Evolutionary conservation across 2,888 invertebrate genomes (phyloP).

Genomic region (Drosophila rubida): DNA sequence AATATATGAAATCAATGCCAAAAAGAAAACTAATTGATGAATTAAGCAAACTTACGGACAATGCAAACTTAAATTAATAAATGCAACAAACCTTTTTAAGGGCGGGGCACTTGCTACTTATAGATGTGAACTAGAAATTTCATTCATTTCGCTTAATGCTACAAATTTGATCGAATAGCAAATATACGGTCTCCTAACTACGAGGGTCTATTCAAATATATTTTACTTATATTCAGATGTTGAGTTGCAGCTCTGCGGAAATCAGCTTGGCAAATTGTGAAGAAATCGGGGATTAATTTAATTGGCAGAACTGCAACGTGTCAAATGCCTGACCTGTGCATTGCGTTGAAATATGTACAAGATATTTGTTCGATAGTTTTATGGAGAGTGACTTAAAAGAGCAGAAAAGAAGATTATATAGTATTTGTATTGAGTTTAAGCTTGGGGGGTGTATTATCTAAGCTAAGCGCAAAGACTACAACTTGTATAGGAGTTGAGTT

Average conservation of each 20-base stretch:
- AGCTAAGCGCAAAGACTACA: conserved; percentile 50
- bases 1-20: conserved; percentile 29
- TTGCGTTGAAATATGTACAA: conserved; percentile 42
- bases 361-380: conserved; percentile 5
- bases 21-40: conserved; percentile 46
- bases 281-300: conserved; percentile 6
- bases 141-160: conserved; percentile 7
- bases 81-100: conserved; percentile 41
- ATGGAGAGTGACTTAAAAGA: conserved; percentile 39
- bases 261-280: neutral
- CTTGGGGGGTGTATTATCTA: conserved; percentile 39
- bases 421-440: conserved; percentile 24
- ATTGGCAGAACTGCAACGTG: conserved; percentile 10
- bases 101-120: conserved; percentile 14
- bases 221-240: neutral
- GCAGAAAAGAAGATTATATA: conserved; percentile 22
- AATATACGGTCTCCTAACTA: conserved; percentile 39
- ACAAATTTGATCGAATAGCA: conserved; percentile 8
- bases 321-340: conserved; percentile 37
- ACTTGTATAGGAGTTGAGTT: conserved; percentile 55
- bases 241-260: conserved; percentile 8
- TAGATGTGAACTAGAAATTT: conserved; percentile 1
- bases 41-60: conserved; percentile 50
- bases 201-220: conserved; percentile 4
- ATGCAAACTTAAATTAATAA: conserved; percentile 57